Evolutionary conservation across 2,113 vertebrate genomes (phyloP).

Genomic region (Odobenus rosmarus): DNA sequence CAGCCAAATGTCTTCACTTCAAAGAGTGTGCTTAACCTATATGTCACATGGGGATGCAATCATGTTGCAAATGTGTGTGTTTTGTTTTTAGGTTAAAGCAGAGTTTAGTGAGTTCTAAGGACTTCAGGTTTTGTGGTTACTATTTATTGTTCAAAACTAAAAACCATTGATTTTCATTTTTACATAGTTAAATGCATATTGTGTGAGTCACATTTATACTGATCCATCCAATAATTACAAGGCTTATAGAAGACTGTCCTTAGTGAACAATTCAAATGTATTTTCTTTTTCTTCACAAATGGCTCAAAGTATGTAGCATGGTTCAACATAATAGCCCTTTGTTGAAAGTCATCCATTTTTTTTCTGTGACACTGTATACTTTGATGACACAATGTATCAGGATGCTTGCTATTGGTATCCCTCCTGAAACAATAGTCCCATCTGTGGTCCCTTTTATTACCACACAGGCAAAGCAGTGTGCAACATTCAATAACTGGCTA

Average conservation of each 20-base stretch:
- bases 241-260: not conserved
- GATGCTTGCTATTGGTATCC: not conserved
- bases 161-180: not conserved
- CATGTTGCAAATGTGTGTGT: not conserved
- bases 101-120: not conserved
- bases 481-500: not conserved
- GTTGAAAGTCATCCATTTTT: constrained; percentile 22
- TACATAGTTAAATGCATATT: not conserved
- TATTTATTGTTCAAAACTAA: not conserved
- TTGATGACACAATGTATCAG: constrained; percentile 5
- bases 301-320: not conserved
- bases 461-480: not conserved
- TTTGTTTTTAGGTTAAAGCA: not conserved
- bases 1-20: not conserved
- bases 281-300: constrained; percentile 33
- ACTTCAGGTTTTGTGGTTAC: not conserved
- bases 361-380: constrained; percentile 6
- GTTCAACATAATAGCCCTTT: constrained; percentile 12
- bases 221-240: not conserved
- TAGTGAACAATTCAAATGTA: not conserved
- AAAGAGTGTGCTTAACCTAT: not conserved
- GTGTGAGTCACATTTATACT: not conserved
- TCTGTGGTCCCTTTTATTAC: constrained; percentile 28
- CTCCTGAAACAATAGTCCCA: constrained; percentile 36
- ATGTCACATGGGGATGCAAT: not conserved